Percentiles rank a stretch among this genome's conserved stretches.
Evolutionary conservation across 2,888 invertebrate species (phyloP).

Genomic region (Taenaris catops): DNA sequence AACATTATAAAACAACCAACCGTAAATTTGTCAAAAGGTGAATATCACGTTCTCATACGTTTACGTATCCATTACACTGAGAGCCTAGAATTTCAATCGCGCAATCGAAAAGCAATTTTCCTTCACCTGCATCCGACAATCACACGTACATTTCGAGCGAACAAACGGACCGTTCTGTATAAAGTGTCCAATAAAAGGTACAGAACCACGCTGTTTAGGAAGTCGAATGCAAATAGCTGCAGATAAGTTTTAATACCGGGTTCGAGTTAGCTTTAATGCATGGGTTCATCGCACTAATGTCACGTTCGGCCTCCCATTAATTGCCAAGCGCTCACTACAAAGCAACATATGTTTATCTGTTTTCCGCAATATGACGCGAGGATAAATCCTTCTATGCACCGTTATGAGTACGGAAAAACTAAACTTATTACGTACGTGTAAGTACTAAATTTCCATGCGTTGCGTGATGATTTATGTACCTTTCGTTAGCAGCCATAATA

Average conservation of each 20-base stretch:
- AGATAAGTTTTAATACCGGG: conserved; percentile 76
- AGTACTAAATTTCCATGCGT: conserved; percentile 8
- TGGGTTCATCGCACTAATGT: conserved; percentile 71
- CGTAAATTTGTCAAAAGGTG: conserved; percentile 13
- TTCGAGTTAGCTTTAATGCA: conserved; percentile 59
- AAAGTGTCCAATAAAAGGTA: conserved; percentile 33
- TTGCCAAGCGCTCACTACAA: conserved; percentile 55
- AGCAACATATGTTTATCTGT: conserved; percentile 61
- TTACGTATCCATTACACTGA: conserved; percentile 9
- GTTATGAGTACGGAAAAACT: conserved; percentile 12
- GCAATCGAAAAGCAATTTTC: conserved; percentile 30
- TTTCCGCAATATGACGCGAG: conserved; percentile 36
- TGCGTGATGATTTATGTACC: not conserved
- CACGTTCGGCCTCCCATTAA: conserved; percentile 76
- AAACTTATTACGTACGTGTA: conserved; percentile 10
- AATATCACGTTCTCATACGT: conserved; percentile 10
- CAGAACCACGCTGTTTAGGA: conserved; percentile 60
- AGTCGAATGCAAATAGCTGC: conserved; percentile 73
- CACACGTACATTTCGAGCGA: conserved; percentile 27
- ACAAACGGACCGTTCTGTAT: conserved; percentile 27
- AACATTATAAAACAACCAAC: too few relatives aligned
- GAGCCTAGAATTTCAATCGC: conserved; percentile 26
- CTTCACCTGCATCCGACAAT: conserved; percentile 31
- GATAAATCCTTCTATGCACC: conserved; percentile 22
- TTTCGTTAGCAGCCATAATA: conserved; percentile 7